Conservation (phyloP, 2,797 vertebrate species). For the Fringilla coelebs region DNA sequence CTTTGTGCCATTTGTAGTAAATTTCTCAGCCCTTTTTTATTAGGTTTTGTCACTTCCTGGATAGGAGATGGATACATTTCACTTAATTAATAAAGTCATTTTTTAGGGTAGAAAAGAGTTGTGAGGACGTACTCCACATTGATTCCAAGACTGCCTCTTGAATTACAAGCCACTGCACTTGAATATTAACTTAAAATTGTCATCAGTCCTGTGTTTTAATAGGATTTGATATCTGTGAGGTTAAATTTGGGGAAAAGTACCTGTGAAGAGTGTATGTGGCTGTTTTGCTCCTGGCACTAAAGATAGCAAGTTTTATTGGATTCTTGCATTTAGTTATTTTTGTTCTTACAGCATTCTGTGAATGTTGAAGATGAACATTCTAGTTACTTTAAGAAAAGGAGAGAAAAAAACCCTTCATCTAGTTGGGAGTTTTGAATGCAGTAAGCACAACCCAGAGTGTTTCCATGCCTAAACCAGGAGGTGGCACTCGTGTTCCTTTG, state of each 20-base stretch:
- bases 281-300: neutral
- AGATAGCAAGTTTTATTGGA: neutral
- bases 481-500: neutral
- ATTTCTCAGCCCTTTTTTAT: neutral
- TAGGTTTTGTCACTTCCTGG: neutral
- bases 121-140: neutral
- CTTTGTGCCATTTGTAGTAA: neutral
- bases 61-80: neutral
- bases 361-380: neutral
- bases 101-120: neutral
- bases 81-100: neutral
- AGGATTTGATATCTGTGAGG: neutral
- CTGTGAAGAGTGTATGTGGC: neutral
- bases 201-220: neutral
- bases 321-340: neutral
- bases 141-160: neutral
- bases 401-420: accelerated
- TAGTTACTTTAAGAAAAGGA: neutral
- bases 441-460: neutral
- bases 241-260: neutral
- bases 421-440: neutral
- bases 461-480: constrained; percentile 30
- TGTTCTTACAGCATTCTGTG: neutral
- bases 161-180: neutral
- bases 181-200: neutral